Evolutionary conservation across 2,888 invertebrate species (phyloP).

Genomic region (Calameuta idolon): DNA sequence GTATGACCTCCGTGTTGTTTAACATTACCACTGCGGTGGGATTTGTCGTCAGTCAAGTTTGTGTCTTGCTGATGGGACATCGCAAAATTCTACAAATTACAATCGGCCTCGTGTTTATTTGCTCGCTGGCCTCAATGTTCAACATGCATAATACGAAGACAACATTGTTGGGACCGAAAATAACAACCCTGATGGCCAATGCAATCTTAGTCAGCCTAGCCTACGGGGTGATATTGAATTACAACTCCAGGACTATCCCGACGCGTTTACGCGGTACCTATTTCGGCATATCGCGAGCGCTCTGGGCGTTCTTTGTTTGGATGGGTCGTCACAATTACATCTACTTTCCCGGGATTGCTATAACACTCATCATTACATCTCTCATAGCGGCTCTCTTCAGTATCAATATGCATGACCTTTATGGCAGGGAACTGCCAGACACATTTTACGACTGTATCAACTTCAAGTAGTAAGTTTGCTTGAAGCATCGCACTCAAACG

Average conservation of each 20-base stretch:
- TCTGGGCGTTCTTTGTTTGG: constrained; percentile 36
- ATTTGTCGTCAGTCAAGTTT: constrained; percentile 33
- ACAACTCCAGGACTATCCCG: constrained; percentile 36
- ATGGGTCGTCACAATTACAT: constrained; percentile 34
- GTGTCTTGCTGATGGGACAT: constrained; percentile 36
- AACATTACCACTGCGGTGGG: constrained; percentile 26
- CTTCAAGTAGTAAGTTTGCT: constrained; percentile 31
- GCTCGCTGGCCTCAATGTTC: constrained; percentile 31
- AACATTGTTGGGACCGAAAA: constrained; percentile 32
- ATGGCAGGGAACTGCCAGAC: constrained; percentile 37
- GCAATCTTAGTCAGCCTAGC: constrained; percentile 32
- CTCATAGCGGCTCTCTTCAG: constrained; percentile 34
- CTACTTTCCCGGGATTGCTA: constrained; percentile 28
- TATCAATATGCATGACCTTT: constrained; percentile 33
- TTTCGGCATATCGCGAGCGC: constrained; percentile 31
- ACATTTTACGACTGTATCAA: constrained; percentile 32
- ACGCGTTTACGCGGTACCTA: constrained; percentile 36
- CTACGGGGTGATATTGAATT: constrained; percentile 38
- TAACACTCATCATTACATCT: constrained; percentile 29
- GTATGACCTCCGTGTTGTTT: constrained; percentile 17
- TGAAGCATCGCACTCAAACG: neutral
- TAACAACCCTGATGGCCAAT: constrained; percentile 32
- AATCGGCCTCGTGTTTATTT: constrained; percentile 30
- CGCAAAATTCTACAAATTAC: constrained; percentile 31
- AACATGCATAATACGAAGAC: constrained; percentile 29